Base-by-base conservation (phyloP, 2,797 vertebrate genomes). In the Fistularia commersonii region DNA sequence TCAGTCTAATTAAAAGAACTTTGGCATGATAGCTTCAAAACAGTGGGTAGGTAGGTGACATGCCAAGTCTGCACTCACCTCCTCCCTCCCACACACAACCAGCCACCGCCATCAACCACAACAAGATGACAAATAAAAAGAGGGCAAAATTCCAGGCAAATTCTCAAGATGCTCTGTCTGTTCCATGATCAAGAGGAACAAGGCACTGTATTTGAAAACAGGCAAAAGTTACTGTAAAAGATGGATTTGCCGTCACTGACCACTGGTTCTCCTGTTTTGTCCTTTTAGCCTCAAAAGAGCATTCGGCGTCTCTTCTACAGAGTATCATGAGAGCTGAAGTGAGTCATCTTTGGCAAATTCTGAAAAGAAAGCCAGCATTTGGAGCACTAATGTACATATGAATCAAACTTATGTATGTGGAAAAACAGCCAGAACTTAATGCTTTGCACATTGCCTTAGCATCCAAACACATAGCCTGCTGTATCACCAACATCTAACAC, bases 381-480 rank as follows among this genome's bases (percentile, higher is more conserved):
- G 78, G 87, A 91, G 79, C 66, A 73, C 86, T 83, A 78, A 82
- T 83, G 83, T 84, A 80, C 80, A 81, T 78, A 84, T 88, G 82
- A 88, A 87, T 90, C 83, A 81, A 89, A 64, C 54, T 80, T 79
- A 80, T 82, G 83, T 77, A 74, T 3, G 39, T 67, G 62, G 61
- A 84, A 32, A 43, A 61, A 66, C 80, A 87, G 89, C 90, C 88
- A 89, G 84, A 44, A 81, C 80, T 85, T 89, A 91, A 90, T 90
- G 86, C 69, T 71, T 90, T 66, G 63, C 89, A 92, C 86, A 91
- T 92, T 91, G 79, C 74, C 74, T 71, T 82, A 79, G 81, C 80
- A 72, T 72, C 71, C 72, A 84, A 77, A 79, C 69, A 79, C 78
- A 81, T 81, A 66, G 51, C 66, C 65, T 77, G 68, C 57, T 69